These are phyloP conservation scores for Machimus rusticus DNA, from an alignment of 2,888 invertebrate genomes.

Conservation along the genomic window DNA sequence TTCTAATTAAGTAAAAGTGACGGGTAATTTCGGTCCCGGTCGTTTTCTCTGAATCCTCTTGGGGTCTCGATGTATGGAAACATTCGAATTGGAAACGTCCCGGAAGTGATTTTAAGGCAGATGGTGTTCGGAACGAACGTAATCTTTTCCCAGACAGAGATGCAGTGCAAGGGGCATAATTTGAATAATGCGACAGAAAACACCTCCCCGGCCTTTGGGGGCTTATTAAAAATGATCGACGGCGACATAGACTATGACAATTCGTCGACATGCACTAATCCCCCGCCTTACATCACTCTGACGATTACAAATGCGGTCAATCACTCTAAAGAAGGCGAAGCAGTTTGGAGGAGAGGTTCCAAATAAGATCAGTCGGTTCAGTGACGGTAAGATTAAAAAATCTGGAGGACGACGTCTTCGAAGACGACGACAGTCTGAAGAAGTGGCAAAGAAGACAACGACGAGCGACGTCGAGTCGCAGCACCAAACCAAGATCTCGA, in stretches of 20 bases:
- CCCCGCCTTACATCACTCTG: constrained; percentile 16
- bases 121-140: background rate
- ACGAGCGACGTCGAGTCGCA: background rate
- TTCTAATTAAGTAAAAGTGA: background rate
- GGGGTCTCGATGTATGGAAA: background rate
- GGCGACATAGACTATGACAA: constrained; percentile 18
- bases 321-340: constrained; percentile 8
- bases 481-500: constrained; percentile 6
- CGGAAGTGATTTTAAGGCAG: constrained; percentile 3
- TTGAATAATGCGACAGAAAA: constrained; percentile 19
- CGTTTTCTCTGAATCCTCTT: background rate
- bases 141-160: background rate
- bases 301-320: constrained; percentile 39
- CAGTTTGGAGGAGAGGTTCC: background rate
- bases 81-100: background rate
- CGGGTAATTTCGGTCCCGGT: constrained; percentile 3
- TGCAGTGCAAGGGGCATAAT: background rate
- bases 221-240: constrained; percentile 21
- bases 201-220: background rate
- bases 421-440: background rate
- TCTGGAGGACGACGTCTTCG: background rate
- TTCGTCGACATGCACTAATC: constrained; percentile 29
- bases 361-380: background rate
- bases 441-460: background rate
- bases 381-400: background rate